Evolutionary conservation across 2,797 vertebrate genomes (phyloP), one percentile per base, ranked within the genome.

Genomic region (Acanthornis magna): DNA sequence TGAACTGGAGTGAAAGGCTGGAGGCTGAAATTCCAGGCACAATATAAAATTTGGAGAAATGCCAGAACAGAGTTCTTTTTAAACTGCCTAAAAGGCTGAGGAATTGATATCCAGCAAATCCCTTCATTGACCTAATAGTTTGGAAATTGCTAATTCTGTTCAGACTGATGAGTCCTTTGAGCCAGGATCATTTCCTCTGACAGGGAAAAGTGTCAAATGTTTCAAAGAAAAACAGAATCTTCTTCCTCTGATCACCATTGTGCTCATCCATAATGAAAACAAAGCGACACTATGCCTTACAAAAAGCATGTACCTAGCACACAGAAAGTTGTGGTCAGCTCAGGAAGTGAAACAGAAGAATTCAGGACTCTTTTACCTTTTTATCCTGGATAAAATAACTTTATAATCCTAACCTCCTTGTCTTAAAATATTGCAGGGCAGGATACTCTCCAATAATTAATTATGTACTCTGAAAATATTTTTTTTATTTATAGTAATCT

Each of bases 21-120:
- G 79, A 94, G 94, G 78, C 82, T 89, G 75, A 78, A 89, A 95
- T 96, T 97, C 96, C 94, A 94, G 95, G 95, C 95, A 94, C 63
- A 96, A 91, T 57, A 38, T 85, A 92, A 82, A 57, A 92, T 81
- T 65, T 89, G 77, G 91, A 97, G 93, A 76, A 54, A 45, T 2
- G 93, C 91, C 96, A 94, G 75, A 42, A 94, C 9, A 55, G 50
- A 65, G 36, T 58, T 96, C 90, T 87, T 81, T 95, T 93, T 78
- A 90, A 97, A 95, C 82, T 88, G 88, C 68, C 68, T 91, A 55
- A 77, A 91, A 81, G 4, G 26, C 86, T 80, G 50, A 95, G 93
- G 84, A 94, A 93, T 60, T 93, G 91, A 94, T 91, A 96, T 78
- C 60, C 76, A 94, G 84, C 25, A 95, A 95, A 96, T 86, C 86